Conservation (phyloP, 2,888 invertebrate species). For the Muschampia plurimacula region DNA sequence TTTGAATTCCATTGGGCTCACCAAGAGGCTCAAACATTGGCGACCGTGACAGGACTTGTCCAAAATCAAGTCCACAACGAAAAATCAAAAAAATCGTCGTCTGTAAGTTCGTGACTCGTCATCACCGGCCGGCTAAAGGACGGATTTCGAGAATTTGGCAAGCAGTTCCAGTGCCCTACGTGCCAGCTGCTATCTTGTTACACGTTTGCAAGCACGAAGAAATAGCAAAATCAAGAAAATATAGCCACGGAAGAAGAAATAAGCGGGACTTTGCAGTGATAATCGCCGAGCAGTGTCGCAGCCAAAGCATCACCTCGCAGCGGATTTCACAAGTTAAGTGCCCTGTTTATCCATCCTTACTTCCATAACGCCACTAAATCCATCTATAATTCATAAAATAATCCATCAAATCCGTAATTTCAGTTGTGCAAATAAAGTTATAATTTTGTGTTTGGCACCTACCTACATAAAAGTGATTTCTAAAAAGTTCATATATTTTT, state of each 20-base stretch:
- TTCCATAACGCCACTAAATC: constrained; percentile 6
- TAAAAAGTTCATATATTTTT: neutral
- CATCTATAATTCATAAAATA: neutral
- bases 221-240: neutral
- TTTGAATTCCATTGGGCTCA: too few species aligned
- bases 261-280: constrained; percentile 12
- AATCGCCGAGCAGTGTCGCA: constrained; percentile 17
- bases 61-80: neutral
- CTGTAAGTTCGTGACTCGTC: neutral
- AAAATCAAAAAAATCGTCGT: neutral
- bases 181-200: constrained; percentile 10
- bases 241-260: neutral
- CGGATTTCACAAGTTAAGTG: constrained; percentile 20
- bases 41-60: too few species aligned
- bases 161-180: neutral
- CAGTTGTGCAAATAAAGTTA: constrained; percentile 21
- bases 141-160: neutral
- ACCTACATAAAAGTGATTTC: neutral
- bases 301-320: constrained; percentile 20
- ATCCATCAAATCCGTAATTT: neutral
- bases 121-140: neutral
- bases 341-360: constrained; percentile 9
- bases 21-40: constrained; percentile 1
- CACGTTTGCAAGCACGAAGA: constrained; percentile 11
- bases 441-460: neutral